These are phyloP conservation scores for Enteromius afrohamiltoni DNA, from an alignment of 2,797 vertebrate species.

Conservation along the genomic window DNA sequence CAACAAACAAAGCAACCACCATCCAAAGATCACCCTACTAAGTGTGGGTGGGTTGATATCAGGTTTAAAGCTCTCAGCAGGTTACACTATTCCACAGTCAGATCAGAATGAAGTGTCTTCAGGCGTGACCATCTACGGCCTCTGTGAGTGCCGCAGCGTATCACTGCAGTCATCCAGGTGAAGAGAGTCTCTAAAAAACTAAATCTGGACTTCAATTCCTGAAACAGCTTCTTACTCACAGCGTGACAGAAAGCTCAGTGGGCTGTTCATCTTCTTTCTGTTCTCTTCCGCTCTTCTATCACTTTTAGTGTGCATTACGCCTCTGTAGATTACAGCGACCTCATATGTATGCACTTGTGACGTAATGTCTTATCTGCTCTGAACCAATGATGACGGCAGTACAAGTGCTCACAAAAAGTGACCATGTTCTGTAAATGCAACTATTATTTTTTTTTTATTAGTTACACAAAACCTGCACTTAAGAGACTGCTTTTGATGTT, in stretches of 20 bases:
- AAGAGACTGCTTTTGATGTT: too few relatives aligned
- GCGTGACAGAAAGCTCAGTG: slow-evolving; percentile 21
- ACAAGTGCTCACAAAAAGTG: too few relatives aligned
- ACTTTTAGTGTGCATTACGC: slow-evolving; percentile 13
- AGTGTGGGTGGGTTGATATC: slow-evolving; percentile 30
- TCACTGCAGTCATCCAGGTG: slow-evolving; percentile 32
- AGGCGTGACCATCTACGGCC: neutral
- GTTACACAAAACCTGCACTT: too few relatives aligned
- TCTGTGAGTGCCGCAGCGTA: neutral
- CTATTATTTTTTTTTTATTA: too few relatives aligned
- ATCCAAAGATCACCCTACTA: slow-evolving; percentile 24
- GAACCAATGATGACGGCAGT: neutral
- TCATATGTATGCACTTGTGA: slow-evolving; percentile 8
- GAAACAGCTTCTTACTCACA: slow-evolving; percentile 33
- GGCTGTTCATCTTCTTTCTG: slow-evolving; percentile 32
- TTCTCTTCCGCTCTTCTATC: slow-evolving; percentile 7
- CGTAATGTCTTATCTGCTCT: slow-evolving; percentile 38
- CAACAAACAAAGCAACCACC: slow-evolving; percentile 21
- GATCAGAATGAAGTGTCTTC: slow-evolving; percentile 42
- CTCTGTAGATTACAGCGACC: slow-evolving; percentile 28
- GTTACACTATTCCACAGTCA: slow-evolving; percentile 1
- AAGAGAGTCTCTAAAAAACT: slow-evolving; percentile 33
- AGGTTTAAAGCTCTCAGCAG: slow-evolving; percentile 43
- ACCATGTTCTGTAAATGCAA: too few relatives aligned
- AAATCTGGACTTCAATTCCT: slow-evolving; percentile 57